A percentile compares a stretch with the other conserved stretches of the same genome.
Conservation (phyloP, 2,113 vertebrate genomes). For the Chauna torquata region DNA sequence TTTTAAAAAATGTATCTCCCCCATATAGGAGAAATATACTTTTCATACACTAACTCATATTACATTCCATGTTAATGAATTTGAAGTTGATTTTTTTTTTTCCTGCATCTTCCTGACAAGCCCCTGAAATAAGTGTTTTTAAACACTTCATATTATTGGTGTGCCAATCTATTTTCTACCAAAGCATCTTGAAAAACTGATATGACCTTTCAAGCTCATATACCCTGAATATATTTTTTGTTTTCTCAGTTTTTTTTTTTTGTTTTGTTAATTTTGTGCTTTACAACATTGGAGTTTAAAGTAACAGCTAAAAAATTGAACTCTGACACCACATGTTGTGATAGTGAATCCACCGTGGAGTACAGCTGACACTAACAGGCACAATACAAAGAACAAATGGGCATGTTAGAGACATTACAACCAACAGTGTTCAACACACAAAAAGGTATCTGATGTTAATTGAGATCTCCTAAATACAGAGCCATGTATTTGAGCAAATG, state of each 20-base stretch:
- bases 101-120: not conserved
- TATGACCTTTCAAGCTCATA: not conserved
- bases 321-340: not conserved
- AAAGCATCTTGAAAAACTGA: not conserved
- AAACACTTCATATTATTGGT: not conserved
- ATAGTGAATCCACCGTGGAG: not conserved
- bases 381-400: not conserved
- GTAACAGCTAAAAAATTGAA: not conserved
- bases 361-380: not conserved
- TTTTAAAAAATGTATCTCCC: not conserved
- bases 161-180: not conserved
- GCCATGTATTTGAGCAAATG: not conserved
- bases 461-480: not conserved
- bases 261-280: not conserved
- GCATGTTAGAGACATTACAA: not conserved
- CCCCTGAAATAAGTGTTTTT: not conserved
- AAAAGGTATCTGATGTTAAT: rapidly evolving
- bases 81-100: not conserved
- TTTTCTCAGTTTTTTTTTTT: not conserved
- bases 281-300: not conserved
- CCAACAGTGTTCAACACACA: not conserved
- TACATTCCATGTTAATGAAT: not conserved
- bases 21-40: not conserved
- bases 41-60: not conserved
- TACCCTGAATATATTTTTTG: not conserved